These are phyloP conservation scores for Dromiciops gliroides DNA, from an alignment of 2,113 vertebrate species.

Conservation along the genomic window DNA sequence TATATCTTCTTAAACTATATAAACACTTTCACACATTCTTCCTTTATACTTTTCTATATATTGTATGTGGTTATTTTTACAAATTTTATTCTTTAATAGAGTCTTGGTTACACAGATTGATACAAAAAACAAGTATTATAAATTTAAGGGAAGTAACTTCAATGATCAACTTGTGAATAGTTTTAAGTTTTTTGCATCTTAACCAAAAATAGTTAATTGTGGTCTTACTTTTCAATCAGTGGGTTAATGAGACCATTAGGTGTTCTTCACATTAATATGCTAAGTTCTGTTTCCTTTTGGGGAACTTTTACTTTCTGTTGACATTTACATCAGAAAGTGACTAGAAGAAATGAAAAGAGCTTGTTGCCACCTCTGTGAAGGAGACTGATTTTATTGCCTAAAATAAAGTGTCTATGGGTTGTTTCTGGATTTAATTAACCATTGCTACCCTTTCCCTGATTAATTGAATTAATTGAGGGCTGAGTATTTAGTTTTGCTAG, in stretches of 20 bases:
- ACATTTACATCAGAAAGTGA: constrained; percentile 29
- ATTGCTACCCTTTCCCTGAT: background rate
- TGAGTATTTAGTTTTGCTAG: constrained; percentile 27
- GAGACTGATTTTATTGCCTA: constrained; percentile 37
- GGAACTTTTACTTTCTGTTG: constrained; percentile 25
- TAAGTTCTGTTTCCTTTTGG: constrained; percentile 19
- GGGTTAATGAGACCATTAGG: constrained; percentile 10
- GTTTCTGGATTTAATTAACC: constrained; percentile 44
- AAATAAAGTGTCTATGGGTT: constrained; percentile 20
- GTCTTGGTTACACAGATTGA: too few relatives aligned
- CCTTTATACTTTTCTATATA: background rate
- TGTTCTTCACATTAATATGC: constrained; percentile 24
- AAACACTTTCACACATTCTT: constrained; percentile 28
- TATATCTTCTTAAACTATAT: constrained; percentile 37
- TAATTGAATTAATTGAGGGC: constrained; percentile 33
- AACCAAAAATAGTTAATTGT: too few relatives aligned
- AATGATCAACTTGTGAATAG: too few relatives aligned
- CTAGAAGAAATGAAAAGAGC: constrained; percentile 49
- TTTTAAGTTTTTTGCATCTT: too few relatives aligned
- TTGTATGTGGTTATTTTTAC: too few relatives aligned
- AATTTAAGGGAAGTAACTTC: too few relatives aligned
- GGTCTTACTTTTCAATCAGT: too few relatives aligned
- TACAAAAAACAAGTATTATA: too few relatives aligned
- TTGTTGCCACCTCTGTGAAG: constrained; percentile 20
- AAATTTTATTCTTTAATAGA: too few relatives aligned